Base-by-base conservation (phyloP, 2,113 vertebrate species). In the Cyanoderma ruficeps region DNA sequence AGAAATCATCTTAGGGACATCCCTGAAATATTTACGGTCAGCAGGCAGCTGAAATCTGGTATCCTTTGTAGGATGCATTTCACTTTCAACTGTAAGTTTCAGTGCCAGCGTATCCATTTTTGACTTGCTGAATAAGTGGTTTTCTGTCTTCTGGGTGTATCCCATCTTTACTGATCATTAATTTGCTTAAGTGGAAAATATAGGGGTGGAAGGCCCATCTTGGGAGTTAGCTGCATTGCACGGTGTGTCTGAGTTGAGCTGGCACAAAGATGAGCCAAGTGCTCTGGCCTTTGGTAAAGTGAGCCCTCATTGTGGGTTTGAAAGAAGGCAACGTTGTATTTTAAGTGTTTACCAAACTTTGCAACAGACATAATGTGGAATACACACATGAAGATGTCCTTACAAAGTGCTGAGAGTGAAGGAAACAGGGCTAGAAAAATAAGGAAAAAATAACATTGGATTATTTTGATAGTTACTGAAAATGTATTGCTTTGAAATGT, bases 141-240 rank as follows among this genome's bases (percentile, higher is more conserved):
- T 96, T 95, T 94, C 47, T 87, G 75, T 90, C 72, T 96, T 96
- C 72, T 96, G 86, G 69, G 82, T 93, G 82, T 97, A 78, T 90
- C 87, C 83, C 79, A 76, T 96, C 55, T 97, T 90, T 85, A 90
- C 65, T 91, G 84, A 90, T 97, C 82, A 95, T 97, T 97, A 89
- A 84, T 97, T 96, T 97, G 55, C 87, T 88, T 85, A 96, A 97
- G 53, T 96, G 96, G 86, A 94, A 96, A 97, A 96, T 94, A 61
- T 75, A 63, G 89, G 78, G 87, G 81, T 95, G 92, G 91, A 96
- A 83, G 30, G 77, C 68, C 69, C 81, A 86, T 96, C 28, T 84
- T 76, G 89, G 92, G 89, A 95, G 77, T 93, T 49, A 83, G 83
- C 69, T 82, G 35, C 52, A 3, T 86, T 85, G 89, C 5, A 0